Percentiles rank a stretch among this genome's conserved stretches.
Evolutionary conservation across 1,140 invertebrate genomes (phyloP).

Genomic region (Sarcophaga peregrina): DNA sequence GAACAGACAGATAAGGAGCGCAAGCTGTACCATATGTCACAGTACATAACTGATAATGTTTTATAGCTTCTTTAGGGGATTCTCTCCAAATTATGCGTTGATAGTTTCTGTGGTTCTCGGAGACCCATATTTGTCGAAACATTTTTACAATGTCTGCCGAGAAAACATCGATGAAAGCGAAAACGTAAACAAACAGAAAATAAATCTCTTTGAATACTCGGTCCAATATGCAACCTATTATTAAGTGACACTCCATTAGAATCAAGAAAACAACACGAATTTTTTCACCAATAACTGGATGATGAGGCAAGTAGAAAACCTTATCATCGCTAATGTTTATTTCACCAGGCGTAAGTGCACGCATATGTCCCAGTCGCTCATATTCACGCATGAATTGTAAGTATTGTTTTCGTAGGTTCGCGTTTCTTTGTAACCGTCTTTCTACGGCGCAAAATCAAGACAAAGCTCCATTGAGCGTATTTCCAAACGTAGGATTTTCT

Average conservation of each 20-base stretch:
- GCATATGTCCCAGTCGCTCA: conserved; percentile 55
- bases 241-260: conserved; percentile 48
- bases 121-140: conserved; percentile 56
- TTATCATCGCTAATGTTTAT: not conserved
- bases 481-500: not conserved
- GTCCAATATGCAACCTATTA: not conserved
- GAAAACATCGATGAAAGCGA: conserved; percentile 27
- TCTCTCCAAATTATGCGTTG: conserved; percentile 65
- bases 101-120: conserved; percentile 45
- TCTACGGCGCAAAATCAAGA: conserved; percentile 11
- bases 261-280: conserved; percentile 19
- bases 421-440: conserved; percentile 6
- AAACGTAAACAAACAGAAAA: not conserved
- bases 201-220: not conserved
- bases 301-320: not conserved
- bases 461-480: too few species aligned
- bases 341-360: conserved; percentile 37
- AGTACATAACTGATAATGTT: conserved; percentile 53
- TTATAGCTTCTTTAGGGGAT: conserved; percentile 50
- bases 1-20: conserved; percentile 53
- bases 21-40: conserved; percentile 59
- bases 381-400: conserved; percentile 58
- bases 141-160: conserved; percentile 57
- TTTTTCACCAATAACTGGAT: not conserved
- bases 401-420: not conserved